Conservation (phyloP, 2,888 invertebrate species). For the Caenorhabditis drosophilae region DNA sequence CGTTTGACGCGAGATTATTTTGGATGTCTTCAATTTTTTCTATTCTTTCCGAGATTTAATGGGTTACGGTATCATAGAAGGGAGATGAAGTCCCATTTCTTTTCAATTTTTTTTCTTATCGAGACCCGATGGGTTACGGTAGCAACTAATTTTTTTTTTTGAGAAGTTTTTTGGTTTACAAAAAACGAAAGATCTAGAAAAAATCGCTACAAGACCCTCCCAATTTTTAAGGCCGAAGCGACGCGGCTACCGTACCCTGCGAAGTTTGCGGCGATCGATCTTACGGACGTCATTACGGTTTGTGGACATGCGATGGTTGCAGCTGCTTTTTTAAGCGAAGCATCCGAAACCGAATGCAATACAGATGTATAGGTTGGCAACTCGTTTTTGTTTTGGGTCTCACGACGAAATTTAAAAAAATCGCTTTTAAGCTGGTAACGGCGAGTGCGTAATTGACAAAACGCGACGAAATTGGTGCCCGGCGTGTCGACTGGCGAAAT, state of each 20-base stretch:
- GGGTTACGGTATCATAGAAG: too few relatives aligned
- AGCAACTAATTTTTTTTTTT: too few relatives aligned
- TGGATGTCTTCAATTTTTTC: too few relatives aligned
- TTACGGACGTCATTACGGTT: conserved; percentile 83
- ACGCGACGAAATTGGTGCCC: conserved; percentile 87
- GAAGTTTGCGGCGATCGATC: conserved; percentile 79
- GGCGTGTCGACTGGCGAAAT: conserved; percentile 81
- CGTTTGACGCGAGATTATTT: too few relatives aligned
- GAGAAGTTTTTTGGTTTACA: too few relatives aligned
- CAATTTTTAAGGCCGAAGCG: conserved; percentile 26
- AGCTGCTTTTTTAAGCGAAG: conserved; percentile 88
- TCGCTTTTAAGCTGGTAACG: conserved; percentile 75
- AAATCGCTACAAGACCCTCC: too few relatives aligned
- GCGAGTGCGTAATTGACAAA: conserved; percentile 81
- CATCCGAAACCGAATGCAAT: conserved; percentile 42
- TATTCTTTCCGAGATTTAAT: too few relatives aligned
- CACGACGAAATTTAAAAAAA: neutral
- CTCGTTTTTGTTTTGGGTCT: too few relatives aligned
- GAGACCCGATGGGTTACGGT: too few relatives aligned
- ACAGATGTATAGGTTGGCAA: conserved; percentile 42
- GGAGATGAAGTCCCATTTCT: too few relatives aligned
- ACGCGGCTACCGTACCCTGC: conserved; percentile 71
- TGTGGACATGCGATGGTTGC: conserved; percentile 83
- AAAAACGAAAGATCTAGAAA: too few relatives aligned
- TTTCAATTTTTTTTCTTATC: too few relatives aligned